These are phyloP conservation scores for Ceryle rudis DNA, from an alignment of 2,797 vertebrate genomes.

Conservation along the genomic window DNA sequence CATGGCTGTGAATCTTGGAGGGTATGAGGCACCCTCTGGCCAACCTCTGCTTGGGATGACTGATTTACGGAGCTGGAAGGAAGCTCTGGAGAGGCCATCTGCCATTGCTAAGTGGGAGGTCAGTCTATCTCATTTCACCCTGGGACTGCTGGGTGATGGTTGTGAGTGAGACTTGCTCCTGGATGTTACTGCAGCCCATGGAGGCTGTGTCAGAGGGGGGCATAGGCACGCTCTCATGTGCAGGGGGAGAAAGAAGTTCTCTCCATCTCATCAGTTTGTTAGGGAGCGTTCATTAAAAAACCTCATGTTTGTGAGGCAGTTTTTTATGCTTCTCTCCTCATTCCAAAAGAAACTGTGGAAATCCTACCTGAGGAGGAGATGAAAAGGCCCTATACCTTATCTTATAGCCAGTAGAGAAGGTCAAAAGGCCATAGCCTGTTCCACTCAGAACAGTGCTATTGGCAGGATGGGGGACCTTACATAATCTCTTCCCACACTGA, in stretches of 20 bases:
- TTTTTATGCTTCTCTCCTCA: not conserved
- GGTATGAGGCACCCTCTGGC: not conserved
- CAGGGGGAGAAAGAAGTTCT: accelerated
- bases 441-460: not conserved
- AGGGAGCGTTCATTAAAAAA: not conserved
- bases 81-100: not conserved
- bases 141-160: accelerated
- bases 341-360: not conserved
- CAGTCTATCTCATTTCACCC: not conserved
- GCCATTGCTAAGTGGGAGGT: not conserved
- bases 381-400: not conserved
- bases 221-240: accelerated
- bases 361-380: not conserved
- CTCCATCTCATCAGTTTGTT: not conserved
- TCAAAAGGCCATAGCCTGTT: not conserved
- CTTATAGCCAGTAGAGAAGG: not conserved
- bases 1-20: not conserved
- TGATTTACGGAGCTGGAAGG: not conserved
- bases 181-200: not conserved
- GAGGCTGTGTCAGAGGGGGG: not conserved
- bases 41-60: not conserved
- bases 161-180: not conserved
- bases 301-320: not conserved
- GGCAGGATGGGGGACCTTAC: not conserved
- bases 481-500: accelerated